Percentiles rank a stretch among this genome's conserved stretches.
Evolutionary conservation across 2,888 invertebrate genomes (phyloP).

Genomic region (Liodrosophila aerea): DNA sequence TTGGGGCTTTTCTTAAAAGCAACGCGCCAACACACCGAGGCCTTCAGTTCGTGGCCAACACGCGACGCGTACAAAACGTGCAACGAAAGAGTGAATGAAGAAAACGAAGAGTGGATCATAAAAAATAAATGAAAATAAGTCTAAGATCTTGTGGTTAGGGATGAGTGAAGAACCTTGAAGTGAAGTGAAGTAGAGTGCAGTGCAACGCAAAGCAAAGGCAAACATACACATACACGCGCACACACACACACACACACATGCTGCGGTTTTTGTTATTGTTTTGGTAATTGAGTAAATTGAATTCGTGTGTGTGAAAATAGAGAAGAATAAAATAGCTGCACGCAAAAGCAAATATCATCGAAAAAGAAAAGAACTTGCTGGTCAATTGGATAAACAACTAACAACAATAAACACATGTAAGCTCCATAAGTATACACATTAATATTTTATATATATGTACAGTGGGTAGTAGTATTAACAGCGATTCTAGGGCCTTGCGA

Average conservation of each 20-base stretch:
- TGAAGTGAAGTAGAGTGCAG: slow-evolving; percentile 58
- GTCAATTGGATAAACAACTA: slow-evolving; percentile 50
- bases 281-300: slow-evolving; percentile 21
- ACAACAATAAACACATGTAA: no score
- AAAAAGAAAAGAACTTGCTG: slow-evolving; percentile 42
- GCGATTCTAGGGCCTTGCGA: no score
- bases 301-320: slow-evolving; percentile 12
- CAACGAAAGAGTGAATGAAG: slow-evolving; percentile 13
- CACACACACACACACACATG: slow-evolving; percentile 24
- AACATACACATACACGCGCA: slow-evolving; percentile 10
- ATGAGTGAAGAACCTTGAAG: slow-evolving; percentile 52
- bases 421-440: no score
- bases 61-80: slow-evolving; percentile 74
- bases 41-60: slow-evolving; percentile 62
- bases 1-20: slow-evolving; percentile 73
- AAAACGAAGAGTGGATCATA: slow-evolving; percentile 19
- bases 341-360: slow-evolving; percentile 1
- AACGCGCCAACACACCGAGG: slow-evolving; percentile 33
- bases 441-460: no score
- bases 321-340: slow-evolving; percentile 15
- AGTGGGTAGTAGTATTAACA: no score
- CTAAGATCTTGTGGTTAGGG: slow-evolving; percentile 54
- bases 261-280: slow-evolving; percentile 57
- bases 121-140: slow-evolving; percentile 15
- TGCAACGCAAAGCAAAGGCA: slow-evolving; percentile 40